Conservation (phyloP, 2,113 vertebrate genomes). For the Plestiodon gilberti region DNA sequence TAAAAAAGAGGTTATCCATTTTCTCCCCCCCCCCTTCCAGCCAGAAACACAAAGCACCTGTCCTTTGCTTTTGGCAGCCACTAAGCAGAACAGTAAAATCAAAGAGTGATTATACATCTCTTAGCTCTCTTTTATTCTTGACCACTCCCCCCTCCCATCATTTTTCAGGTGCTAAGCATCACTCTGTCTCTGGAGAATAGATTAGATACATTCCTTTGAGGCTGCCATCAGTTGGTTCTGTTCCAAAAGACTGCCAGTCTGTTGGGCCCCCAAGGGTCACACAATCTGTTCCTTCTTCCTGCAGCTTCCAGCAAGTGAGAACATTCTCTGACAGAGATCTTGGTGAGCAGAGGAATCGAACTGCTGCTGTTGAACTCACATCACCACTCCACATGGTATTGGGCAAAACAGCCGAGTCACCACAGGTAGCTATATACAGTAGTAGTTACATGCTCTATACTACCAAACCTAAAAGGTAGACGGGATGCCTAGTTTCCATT, state of each 20-base stretch:
- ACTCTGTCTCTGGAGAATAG: neutral
- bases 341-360: neutral
- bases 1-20: neutral
- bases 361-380: neutral
- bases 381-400: neutral
- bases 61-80: accelerated
- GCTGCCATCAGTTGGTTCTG: accelerated
- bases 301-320: neutral
- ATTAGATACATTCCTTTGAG: neutral
- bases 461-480: neutral
- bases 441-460: neutral
- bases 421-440: neutral
- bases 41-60: neutral
- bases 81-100: accelerated
- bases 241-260: neutral
- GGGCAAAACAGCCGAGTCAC: neutral
- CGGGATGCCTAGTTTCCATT: accelerated
- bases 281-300: neutral
- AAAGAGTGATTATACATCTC: accelerated
- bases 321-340: neutral
- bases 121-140: neutral
- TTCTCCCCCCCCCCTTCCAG: neutral
- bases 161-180: neutral
- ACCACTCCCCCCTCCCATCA: too few species aligned
- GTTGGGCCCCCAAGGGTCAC: accelerated